Evolutionary conservation across 2,797 vertebrate species (phyloP).

Genomic region (Thripadectes ignobilis): DNA sequence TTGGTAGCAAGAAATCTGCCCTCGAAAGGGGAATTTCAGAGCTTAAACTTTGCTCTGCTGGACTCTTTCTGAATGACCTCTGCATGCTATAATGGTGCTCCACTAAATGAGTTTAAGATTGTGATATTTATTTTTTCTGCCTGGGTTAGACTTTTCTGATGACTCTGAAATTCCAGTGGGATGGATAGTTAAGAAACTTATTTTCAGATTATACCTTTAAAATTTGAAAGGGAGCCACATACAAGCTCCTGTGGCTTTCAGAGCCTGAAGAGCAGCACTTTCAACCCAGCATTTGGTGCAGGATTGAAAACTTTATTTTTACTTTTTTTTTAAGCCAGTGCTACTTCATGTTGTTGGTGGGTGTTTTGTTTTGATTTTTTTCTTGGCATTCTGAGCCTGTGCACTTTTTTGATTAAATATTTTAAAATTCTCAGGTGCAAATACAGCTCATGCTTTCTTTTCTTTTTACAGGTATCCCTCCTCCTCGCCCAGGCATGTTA

Average conservation of each 20-base stretch:
- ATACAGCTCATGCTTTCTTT: not conserved
- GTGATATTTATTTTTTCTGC: not conserved
- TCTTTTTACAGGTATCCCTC: constrained; percentile 85
- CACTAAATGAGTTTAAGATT: not conserved
- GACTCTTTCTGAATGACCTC: not conserved
- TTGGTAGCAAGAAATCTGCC: not conserved
- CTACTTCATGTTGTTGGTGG: not conserved
- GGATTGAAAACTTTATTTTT: not conserved
- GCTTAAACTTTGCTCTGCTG: not conserved
- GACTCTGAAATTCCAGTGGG: not conserved
- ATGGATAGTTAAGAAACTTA: not conserved
- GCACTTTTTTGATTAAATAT: not conserved
- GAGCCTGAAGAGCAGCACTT: not conserved
- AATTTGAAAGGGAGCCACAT: not conserved
- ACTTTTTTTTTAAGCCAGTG: not conserved
- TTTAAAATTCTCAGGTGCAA: not conserved
- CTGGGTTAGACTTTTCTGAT: not conserved
- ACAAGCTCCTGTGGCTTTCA: not conserved
- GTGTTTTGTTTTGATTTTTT: not conserved
- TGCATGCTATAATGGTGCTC: not conserved
- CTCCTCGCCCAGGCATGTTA: constrained; percentile 90
- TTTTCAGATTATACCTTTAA: not conserved
- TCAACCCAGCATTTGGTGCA: not conserved
- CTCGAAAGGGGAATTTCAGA: not conserved
- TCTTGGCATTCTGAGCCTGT: not conserved